Evolutionary conservation across 2,888 invertebrate species (phyloP).

Genomic region (Ochropacha duplaris): DNA sequence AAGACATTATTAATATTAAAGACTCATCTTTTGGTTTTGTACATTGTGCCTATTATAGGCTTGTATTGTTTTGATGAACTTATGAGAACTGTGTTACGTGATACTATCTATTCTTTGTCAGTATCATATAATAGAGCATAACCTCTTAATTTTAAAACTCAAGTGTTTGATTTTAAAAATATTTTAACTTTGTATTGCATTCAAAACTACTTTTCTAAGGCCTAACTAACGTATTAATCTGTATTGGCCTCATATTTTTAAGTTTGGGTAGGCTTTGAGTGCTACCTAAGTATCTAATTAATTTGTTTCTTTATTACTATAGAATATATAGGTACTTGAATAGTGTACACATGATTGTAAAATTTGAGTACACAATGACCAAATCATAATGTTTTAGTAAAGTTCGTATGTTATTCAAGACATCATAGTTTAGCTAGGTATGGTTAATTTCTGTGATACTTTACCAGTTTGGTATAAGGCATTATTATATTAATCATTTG

Average conservation of each 20-base stretch:
- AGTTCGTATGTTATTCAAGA: slow-evolving; percentile 59
- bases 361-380: slow-evolving; percentile 54
- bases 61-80: neutral
- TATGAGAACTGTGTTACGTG: neutral
- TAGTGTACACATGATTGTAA: slow-evolving; percentile 7
- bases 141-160: neutral
- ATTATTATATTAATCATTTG: slow-evolving; percentile 49
- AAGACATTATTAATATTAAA: no score
- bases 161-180: slow-evolving; percentile 13
- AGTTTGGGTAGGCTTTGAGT: slow-evolving; percentile 45
- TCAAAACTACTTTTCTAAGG: slow-evolving; percentile 25
- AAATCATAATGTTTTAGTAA: slow-evolving; percentile 62
- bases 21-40: no score
- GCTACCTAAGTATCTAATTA: slow-evolving; percentile 34
- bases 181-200: slow-evolving; percentile 14
- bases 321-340: slow-evolving; percentile 3
- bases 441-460: slow-evolving; percentile 82
- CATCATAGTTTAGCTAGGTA: slow-evolving; percentile 78
- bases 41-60: no score
- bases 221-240: slow-evolving; percentile 42
- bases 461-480: slow-evolving; percentile 79
- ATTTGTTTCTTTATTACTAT: slow-evolving; percentile 25
- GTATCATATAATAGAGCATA: neutral
- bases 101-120: slow-evolving; percentile 3
- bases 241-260: slow-evolving; percentile 32